These are phyloP conservation scores for Anorthoa munda DNA, from an alignment of 2,888 invertebrate species.

Conservation along the genomic window DNA sequence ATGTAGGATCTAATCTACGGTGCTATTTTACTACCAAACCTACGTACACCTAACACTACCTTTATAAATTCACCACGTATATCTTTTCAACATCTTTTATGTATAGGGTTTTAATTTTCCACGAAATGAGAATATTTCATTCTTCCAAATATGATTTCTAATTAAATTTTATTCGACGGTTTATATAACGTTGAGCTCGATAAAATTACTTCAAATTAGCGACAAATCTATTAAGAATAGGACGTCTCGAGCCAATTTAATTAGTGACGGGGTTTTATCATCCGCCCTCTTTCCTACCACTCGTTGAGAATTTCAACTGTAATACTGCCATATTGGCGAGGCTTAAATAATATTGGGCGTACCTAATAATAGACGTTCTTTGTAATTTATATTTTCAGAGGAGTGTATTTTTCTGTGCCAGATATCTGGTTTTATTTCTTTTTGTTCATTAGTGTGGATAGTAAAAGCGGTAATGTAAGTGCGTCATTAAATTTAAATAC, in stretches of 20 bases:
- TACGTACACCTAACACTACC: constrained; percentile 44
- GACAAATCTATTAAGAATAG: constrained; percentile 89
- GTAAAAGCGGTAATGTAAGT: constrained; percentile 73
- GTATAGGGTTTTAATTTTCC: constrained; percentile 34
- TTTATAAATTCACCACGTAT: constrained; percentile 34
- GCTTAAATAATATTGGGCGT: constrained; percentile 85
- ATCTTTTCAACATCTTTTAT: constrained; percentile 34
- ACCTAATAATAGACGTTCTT: constrained; percentile 76
- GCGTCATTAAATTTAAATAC: constrained; percentile 77
- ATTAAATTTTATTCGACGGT: constrained; percentile 81
- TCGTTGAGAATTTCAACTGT: constrained; percentile 84
- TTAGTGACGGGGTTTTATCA: constrained; percentile 89
- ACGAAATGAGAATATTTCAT: constrained; percentile 56
- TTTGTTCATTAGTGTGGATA: constrained; percentile 65
- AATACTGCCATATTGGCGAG: constrained; percentile 84
- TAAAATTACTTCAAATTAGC: constrained; percentile 87
- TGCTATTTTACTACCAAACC: constrained; percentile 76
- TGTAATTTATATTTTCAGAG: constrained; percentile 62
- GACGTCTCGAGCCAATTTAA: constrained; percentile 88
- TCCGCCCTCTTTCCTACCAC: constrained; percentile 85
- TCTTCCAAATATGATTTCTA: constrained; percentile 62
- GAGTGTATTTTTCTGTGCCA: constrained; percentile 49
- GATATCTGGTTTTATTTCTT: constrained; percentile 67
- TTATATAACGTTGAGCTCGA: constrained; percentile 79
- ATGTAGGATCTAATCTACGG: constrained; percentile 87